Evolutionary conservation across 2,797 vertebrate species (phyloP), one percentile per base, ranked within the genome.

Genomic region (Melanotaenia pygmaea): DNA sequence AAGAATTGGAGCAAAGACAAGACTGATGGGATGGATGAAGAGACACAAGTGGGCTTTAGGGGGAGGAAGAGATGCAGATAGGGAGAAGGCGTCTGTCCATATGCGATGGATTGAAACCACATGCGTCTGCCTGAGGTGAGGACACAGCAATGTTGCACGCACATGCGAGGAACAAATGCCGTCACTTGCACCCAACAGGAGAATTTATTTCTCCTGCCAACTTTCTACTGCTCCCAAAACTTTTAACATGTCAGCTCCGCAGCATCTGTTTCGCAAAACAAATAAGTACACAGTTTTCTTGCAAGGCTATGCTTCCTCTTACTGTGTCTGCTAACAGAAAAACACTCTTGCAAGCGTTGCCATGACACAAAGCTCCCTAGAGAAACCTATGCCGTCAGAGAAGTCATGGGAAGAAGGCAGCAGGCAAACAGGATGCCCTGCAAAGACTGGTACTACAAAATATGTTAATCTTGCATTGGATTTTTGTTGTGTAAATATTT

Each of bases 91-190:
- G 74, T 74, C 64, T 74, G 80, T 87, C 81, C 54, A 24, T 66
- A 58, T 65, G 72, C 14, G 22, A 67, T 32, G 80, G 81, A 94
- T 93, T 93, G 76, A 89, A 93, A 93, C 85, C 93, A 93, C 87
- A 93, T 94, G 92, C 90, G 86, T 88, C 68, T 73, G 90, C 88
- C 88, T 76, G 89, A 92, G 90, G 89, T 91, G 91, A 92, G 89
- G 89, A 92, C 88, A 73, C 82, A 38, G 37, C 82, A 79, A 66
- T 50, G 53, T 72, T 82, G 64, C 72, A 18, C 80, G 77, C 86
- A 82, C 82, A 88, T 79, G 83, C 68, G 4, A 90, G 78, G 80
- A 91, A 87, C 71, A 47, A 81, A 90, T 90, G 87, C 76, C 88
- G 68, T 92, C 89, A 90, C 86, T 89, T 83, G 40, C 84, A 80